Base-by-base conservation (phyloP, 2,113 vertebrate species). In the Andinoacara biseriatus region DNA sequence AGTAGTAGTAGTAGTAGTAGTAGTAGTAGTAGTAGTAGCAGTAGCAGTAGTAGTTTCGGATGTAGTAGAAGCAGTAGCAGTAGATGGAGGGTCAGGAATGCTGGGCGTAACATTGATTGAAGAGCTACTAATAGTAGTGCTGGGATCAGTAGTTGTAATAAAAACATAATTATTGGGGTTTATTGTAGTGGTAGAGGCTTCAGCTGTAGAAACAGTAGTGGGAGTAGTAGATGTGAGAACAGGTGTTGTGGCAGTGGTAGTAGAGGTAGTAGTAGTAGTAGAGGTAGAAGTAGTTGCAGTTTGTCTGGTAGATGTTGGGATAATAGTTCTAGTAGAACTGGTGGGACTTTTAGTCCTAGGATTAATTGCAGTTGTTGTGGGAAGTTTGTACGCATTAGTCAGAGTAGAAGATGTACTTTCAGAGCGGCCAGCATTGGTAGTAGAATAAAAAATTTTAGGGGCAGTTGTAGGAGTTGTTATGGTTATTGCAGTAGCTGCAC, bases 381-480 rank as follows among this genome's bases (percentile, higher is more conserved):
- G 33, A 82, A 69, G 69, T 72, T 20, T 60, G 22, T 74, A 58
- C 76, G 82, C 65, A 67, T 33, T 65, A 52, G 54, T 31, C 24
- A 33, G 43, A 56, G 67, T 31, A 40, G 57, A 46, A 67, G 65
- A 81, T 72, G 38, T 31, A 33, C 62, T 67, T 72, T 63, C 72
- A 75, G 24, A 63, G 33, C 65, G 88, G 59, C 54, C 33, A 78
- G 29, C 49, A 85, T 74, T 59, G 57, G 15, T 58, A 14, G 54
- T 59, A 7, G 43, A 74, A 74, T 26, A 40, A 78, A 24, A 46
- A 43, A 58, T 90, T 65, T 63, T 52, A 8, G 56, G 62, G 86
- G 52, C 24, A 43, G 46, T 33, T 80, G 81, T 62, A 78, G 83
- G 40, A 43, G 87, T 80, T 85, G 77, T 81, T 59, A 74, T 40